Evolutionary conservation across 2,113 vertebrate genomes (phyloP).

Genomic region (Neogale vison): DNA sequence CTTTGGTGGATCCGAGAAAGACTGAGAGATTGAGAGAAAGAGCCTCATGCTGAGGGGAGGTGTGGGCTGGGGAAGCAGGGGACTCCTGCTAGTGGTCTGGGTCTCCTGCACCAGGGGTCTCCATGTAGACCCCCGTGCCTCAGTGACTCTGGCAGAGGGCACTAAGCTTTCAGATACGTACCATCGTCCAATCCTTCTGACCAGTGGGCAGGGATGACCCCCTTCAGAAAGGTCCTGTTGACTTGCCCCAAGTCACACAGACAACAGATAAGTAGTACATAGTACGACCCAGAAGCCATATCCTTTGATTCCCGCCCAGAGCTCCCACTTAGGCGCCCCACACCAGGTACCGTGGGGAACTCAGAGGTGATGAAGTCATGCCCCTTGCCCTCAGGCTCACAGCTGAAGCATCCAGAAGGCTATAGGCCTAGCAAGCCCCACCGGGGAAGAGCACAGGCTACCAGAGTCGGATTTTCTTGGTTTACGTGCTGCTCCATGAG

Average conservation of each 20-base stretch:
- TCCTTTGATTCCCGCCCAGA: neutral
- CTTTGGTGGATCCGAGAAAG: neutral
- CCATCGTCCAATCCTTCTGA: neutral
- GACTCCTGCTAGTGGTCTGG: conserved; percentile 55
- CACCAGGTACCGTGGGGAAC: neutral
- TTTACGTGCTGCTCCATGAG: neutral
- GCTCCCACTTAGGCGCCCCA: neutral
- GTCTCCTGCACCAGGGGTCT: neutral
- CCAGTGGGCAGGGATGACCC: neutral
- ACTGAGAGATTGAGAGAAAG: neutral
- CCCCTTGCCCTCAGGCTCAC: neutral
- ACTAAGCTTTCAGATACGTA: neutral
- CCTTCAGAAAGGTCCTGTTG: neutral
- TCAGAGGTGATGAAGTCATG: neutral
- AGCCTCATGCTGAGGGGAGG: neutral
- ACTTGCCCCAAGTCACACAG: neutral
- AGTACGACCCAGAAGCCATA: neutral
- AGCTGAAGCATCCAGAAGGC: neutral
- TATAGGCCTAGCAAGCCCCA: fast-evolving
- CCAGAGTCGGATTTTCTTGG: neutral
- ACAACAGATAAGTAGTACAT: neutral
- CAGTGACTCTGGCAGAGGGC: conserved; percentile 35
- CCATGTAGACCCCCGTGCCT: neutral
- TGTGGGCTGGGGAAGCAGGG: fast-evolving
- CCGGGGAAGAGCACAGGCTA: too few relatives aligned